Conservation (phyloP, 2,113 vertebrate species). For the Actenoides lindsayi region DNA sequence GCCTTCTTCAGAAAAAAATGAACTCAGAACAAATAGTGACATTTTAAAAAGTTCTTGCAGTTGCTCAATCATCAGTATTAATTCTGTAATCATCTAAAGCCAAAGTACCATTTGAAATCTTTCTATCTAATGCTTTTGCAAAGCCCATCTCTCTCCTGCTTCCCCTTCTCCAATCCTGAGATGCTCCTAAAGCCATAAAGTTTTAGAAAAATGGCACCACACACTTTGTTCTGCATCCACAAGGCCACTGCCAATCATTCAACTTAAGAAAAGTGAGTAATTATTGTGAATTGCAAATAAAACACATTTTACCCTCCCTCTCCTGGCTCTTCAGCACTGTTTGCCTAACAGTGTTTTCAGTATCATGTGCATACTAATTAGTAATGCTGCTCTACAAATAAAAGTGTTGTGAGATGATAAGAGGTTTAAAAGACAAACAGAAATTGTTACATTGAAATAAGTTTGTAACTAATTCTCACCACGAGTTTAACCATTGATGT, state of each 20-base stretch:
- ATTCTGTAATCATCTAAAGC: neutral
- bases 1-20: neutral
- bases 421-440: slow-evolving; percentile 23
- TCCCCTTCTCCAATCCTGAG: neutral
- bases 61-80: neutral
- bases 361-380: neutral
- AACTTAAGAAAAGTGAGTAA: neutral
- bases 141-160: neutral
- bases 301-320: neutral
- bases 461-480: neutral
- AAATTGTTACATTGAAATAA: neutral
- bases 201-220: neutral
- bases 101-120: neutral
- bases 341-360: slow-evolving; percentile 9
- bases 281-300: neutral
- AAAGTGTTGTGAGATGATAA: slow-evolving; percentile 20
- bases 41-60: neutral
- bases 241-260: neutral
- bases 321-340: slow-evolving; percentile 1
- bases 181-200: neutral
- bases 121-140: neutral
- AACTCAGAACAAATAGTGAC: neutral
- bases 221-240: neutral
- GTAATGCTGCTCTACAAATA: slow-evolving; percentile 19
- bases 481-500: neutral